phyloP scores from a whole-genome alignment of 2,797 vertebrate species.

The Ctenosaura bakeri region DNA sequence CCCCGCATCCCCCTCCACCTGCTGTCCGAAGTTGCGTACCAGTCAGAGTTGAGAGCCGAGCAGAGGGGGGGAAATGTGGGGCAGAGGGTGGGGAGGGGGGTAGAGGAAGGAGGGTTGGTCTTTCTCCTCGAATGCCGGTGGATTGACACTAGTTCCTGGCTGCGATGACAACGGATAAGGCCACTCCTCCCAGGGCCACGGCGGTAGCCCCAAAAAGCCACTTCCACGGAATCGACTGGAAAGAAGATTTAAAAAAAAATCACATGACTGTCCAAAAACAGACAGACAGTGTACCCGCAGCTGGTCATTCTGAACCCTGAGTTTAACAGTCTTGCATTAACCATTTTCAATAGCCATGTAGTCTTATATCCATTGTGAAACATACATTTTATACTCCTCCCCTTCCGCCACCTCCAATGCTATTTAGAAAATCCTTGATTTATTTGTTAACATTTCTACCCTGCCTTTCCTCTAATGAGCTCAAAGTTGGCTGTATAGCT shows the following conservation, averaged over 20 bases:
- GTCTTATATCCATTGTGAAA: too few relatives aligned
- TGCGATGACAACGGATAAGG: slow-evolving; percentile 96
- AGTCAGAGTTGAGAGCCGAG: neutral
- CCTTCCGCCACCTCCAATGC: too few relatives aligned
- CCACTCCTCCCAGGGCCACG: slow-evolving; percentile 94
- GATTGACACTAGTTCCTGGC: slow-evolving; percentile 88
- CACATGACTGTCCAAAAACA: accelerated
- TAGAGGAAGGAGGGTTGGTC: neutral
- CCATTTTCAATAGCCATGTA: too few relatives aligned
- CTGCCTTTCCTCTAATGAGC: neutral
- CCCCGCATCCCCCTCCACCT: neutral
- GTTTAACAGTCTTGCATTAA: too few relatives aligned
- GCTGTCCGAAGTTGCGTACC: neutral
- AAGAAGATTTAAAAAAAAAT: neutral
- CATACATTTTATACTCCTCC: too few relatives aligned
- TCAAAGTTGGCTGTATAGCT: neutral
- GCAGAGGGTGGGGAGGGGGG: neutral
- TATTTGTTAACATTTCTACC: neutral
- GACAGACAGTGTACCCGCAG: too few relatives aligned
- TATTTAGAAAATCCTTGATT: neutral
- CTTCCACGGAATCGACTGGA: slow-evolving; percentile 95
- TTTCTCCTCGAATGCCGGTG: neutral
- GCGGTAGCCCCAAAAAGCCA: slow-evolving; percentile 97
- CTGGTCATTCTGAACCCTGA: neutral
- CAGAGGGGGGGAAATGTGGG: neutral